Evolutionary conservation across 2,113 vertebrate species (phyloP), one percentile per base, ranked within the genome.

Genomic region (Rhinichthys klamathensis): DNA sequence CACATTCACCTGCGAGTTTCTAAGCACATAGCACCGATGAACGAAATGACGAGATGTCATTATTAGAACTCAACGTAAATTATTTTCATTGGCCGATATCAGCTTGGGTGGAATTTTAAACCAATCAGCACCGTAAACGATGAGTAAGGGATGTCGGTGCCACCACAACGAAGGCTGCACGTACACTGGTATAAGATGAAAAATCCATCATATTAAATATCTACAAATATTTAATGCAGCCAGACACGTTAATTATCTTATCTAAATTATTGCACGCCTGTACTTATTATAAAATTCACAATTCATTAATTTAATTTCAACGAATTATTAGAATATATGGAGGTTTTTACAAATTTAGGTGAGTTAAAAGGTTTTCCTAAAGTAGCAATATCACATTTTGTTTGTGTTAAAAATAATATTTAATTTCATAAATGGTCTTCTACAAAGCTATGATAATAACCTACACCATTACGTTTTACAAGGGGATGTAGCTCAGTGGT

Each of bases 401-500:
- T 13, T 21, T 0, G 3, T 35, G 5, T 1, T 21, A 6, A 5
- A 21, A 41, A 67, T 35, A 15, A 8, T 1, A 35, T 11, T 3
- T n/a, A 12, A 25, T 1, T 4, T 12, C 58, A 13, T 61, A 12
- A 25, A 61, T 61, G 11, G 1, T 4, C 1, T 61, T 70, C 13
- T 38, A 38, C 8, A 38, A 21, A 69, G 18, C 8, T 38, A 32
- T 69, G 0, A 21, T 35, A 69, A 1, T 0, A 3, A 21, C 0
- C 0, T 5, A 69, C 8, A 21, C 0, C 0, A 0, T 0, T 0
- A 0, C 0, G 0, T 0, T 0, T 0, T 0, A 23, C 0, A 38
- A 69, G 89, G 91, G 91, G 91, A 90, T 91, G 91, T 91, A 92
- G 89, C 86, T 92, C 91, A 92, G 91, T 91, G 90, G 89, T 90